A percentile compares a stretch with the other conserved stretches of the same genome.
phyloP scores from a whole-genome alignment of 2,113 vertebrate genomes.

The Tursiops truncatus region DNA sequence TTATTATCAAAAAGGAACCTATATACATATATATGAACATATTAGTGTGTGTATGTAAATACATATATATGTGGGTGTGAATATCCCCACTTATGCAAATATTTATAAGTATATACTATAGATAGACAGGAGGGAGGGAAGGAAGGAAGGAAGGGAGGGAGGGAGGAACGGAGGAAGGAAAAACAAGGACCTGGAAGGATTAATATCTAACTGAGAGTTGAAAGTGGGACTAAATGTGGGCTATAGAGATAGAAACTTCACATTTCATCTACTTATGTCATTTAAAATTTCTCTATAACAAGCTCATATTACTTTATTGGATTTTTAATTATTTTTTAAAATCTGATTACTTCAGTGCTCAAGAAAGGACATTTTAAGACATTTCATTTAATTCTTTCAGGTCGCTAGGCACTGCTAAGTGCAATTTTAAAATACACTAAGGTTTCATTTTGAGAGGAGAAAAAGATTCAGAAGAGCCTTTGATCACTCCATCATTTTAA shows the following conservation, averaged over 20 bases:
- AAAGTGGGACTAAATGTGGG: neutral
- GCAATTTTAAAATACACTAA: neutral
- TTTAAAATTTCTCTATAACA: neutral
- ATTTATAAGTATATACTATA: neutral
- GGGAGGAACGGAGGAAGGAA: neutral
- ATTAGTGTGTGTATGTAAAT: neutral
- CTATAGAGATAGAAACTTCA: neutral
- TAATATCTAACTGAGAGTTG: neutral
- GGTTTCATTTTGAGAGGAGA: neutral
- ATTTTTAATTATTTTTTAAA: conserved; percentile 9
- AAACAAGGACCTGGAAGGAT: neutral
- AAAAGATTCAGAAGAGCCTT: neutral
- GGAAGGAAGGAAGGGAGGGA: neutral
- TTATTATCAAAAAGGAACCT: conserved; percentile 3
- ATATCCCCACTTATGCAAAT: neutral
- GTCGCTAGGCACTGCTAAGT: conserved; percentile 30
- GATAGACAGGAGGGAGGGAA: neutral
- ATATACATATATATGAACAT: neutral
- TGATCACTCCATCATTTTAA: neutral
- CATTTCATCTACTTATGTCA: conserved; percentile 18
- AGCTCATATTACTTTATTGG: conserved; percentile 24
- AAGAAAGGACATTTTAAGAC: conserved; percentile 49
- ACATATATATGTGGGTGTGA: neutral
- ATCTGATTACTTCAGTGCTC: conserved; percentile 2
- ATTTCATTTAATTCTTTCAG: conserved; percentile 56